Conservation (phyloP, 92 coral and sea anemone species). For the Palythoa caribaeorum region DNA sequence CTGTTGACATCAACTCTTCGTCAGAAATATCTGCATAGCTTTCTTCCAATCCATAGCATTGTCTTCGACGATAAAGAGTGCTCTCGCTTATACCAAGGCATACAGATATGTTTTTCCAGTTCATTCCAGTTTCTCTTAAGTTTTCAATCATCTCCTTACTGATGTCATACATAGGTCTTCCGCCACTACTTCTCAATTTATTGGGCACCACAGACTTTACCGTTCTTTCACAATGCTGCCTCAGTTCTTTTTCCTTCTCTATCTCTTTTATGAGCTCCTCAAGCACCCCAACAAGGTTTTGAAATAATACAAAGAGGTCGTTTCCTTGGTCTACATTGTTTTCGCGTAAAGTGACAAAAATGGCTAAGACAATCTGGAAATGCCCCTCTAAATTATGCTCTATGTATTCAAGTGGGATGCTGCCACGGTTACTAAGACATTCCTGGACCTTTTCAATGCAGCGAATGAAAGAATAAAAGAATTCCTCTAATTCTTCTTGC, state of each 20-base stretch:
- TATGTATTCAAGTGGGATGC: conserved; percentile 48
- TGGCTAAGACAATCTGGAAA: conserved; percentile 48
- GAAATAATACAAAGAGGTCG: neutral
- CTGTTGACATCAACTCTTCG: conserved; percentile 48
- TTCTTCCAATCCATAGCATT: conserved; percentile 51
- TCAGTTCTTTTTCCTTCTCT: conserved; percentile 4
- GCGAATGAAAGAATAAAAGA: conserved; percentile 19
- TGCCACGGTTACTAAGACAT: conserved; percentile 22
- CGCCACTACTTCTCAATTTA: conserved; percentile 49
- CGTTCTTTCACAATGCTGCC: conserved; percentile 19
- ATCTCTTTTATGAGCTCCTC: conserved; percentile 34
- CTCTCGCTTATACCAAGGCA: conserved; percentile 71
- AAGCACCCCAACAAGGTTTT: conserved; percentile 42
- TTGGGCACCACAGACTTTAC: conserved; percentile 28
- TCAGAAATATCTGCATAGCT: conserved; percentile 53
- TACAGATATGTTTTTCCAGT: conserved; percentile 65
- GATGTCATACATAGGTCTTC: conserved; percentile 64
- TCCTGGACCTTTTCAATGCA: conserved; percentile 41
- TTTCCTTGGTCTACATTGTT: neutral
- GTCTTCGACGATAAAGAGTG: conserved; percentile 69
- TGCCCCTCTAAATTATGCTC: conserved; percentile 50
- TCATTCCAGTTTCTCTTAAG: conserved; percentile 74
- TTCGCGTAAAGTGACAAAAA: conserved; percentile 28
- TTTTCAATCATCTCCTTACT: conserved; percentile 67
- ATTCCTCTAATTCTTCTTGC: conserved; percentile 44